Evolutionary conservation across 1,140 invertebrate species (phyloP), one percentile per base, ranked within the genome.

Genomic region (Drosophila prosaltans): DNA sequence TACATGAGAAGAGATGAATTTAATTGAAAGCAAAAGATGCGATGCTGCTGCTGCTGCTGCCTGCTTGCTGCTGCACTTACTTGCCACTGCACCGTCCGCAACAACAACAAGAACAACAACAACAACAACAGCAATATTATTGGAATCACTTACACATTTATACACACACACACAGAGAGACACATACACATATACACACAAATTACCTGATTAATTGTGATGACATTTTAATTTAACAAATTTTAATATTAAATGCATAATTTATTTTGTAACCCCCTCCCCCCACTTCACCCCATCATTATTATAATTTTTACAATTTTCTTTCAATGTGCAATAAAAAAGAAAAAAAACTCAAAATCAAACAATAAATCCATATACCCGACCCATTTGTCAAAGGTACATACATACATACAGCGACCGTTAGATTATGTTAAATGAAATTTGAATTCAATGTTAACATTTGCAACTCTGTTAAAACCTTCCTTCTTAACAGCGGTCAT

Each of bases 131-230:
- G 41, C 51, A 55, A 55, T 59, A 48, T 45, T 48, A 84, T 72
- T 39, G 75, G 75, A 81, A 79, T 28, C 66, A 73, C 72, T 32
- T 39, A 64, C 11, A 30, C 43, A 36, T 40, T 70, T 16, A 64
- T 65, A 80, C 21, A 26, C 64, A 73, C 70, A 48, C 43, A 63
- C n/a, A 65, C 65, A 78, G 16, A 16, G 16, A 16, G 16, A 16
- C 7, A 45, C 43, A 8, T 3, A 66, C 26, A 61, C 10, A 71
- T 39, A 63, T 45, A 63, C 74, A 65, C 69, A 69, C 63, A 82
- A 67, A 74, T 79, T 86, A 86, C 83, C 83, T 86, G 83, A 86
- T 41, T 74, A 75, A 88, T 86, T 86, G 83, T 86, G 83, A 86
- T 86, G 72, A 79, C 66, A 82, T 81, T 79, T 81, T 69, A 77